Base-by-base conservation (phyloP, 1,140 invertebrate genomes). In the Macrotrachela quadricornifera region DNA sequence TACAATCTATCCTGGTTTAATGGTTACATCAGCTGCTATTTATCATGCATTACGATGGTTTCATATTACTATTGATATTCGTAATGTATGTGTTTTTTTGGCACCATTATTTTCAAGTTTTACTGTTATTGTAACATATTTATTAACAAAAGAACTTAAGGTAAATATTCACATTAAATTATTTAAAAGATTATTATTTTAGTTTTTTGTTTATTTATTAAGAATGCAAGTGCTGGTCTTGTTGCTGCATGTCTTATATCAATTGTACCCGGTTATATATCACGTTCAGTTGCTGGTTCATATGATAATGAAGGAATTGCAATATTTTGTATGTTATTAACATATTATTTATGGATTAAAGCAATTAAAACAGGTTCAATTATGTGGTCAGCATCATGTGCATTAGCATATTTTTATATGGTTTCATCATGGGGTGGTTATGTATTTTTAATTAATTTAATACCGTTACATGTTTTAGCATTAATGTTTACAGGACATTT, bases 241-340 rank as follows among this genome's bases (percentile, higher is more conserved):
- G 81, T 91, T 36, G 86, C 88, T 10, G 88, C 88, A 11, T 78
- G 83, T 13, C 82, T 95, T 77, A 92, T 95, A 57, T 78, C 88
- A 4, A 92, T 95, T 60, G 90, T 96, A 10, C 90, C 90, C 38
- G 90, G 88, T 15, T 95, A 95, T 66, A 96, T 96, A 62, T 91
- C 85, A 42, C 61, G 90, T 59, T 95, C 88, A 2, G 90, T 95
- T 8, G 90, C 90, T 50, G 90, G 90, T 39, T 92, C 86, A 43
- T 96, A 95, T 66, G 90, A 96, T 68, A 96, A 95, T 68, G 91
- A 96, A 76, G 90, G 86, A 51, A 96, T 96, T 67, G 91, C 90
- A 36, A 95, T 96, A 62, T 95, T 95, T 73, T 94, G 87, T 67
- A 94, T 95, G 88, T 71, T 95, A 48, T 75, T 95, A 42, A 96